Evolutionary conservation across 2,113 vertebrate species (phyloP).

Genomic region (Blennius ocellaris): DNA sequence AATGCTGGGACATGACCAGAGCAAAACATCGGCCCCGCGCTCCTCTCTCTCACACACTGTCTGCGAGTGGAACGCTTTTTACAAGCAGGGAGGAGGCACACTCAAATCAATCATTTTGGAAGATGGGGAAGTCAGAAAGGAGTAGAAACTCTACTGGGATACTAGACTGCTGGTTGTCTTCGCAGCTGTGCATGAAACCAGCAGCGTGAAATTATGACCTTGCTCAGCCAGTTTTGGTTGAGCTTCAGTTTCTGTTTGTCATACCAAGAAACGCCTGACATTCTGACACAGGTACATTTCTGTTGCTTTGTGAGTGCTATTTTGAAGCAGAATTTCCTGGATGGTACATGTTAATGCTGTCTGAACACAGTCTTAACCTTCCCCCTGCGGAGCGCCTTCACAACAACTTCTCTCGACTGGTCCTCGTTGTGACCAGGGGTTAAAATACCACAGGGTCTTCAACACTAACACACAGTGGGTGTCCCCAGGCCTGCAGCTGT

Average conservation of each 20-base stretch:
- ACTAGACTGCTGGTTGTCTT: neutral
- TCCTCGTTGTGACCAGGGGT: constrained; percentile 48
- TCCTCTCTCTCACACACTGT: constrained; percentile 59
- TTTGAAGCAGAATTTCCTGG: neutral
- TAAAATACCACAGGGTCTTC: constrained; percentile 57
- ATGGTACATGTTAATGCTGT: neutral
- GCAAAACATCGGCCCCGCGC: constrained; percentile 72
- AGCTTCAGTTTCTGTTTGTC: constrained; percentile 68
- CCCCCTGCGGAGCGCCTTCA: neutral
- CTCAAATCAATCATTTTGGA: constrained; percentile 43
- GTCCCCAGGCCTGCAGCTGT: constrained; percentile 56
- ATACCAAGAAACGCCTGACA: constrained; percentile 53
- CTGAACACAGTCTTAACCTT: constrained; percentile 4
- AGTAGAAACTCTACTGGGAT: constrained; percentile 2
- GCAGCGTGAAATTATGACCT: constrained; percentile 63
- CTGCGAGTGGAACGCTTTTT: constrained; percentile 54
- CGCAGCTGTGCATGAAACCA: constrained; percentile 57
- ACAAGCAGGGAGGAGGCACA: constrained; percentile 36
- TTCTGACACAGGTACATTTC: constrained; percentile 29
- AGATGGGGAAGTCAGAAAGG: constrained; percentile 14
- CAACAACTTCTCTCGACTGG: constrained; percentile 32
- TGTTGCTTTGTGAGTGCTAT: neutral
- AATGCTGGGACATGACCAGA: constrained; percentile 70
- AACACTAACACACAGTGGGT: constrained; percentile 41
- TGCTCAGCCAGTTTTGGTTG: constrained; percentile 72